A percentile compares a stretch with the other conserved stretches of the same genome.
Conservation (phyloP, 2,888 invertebrate species). For the Stramonita haemastoma region DNA sequence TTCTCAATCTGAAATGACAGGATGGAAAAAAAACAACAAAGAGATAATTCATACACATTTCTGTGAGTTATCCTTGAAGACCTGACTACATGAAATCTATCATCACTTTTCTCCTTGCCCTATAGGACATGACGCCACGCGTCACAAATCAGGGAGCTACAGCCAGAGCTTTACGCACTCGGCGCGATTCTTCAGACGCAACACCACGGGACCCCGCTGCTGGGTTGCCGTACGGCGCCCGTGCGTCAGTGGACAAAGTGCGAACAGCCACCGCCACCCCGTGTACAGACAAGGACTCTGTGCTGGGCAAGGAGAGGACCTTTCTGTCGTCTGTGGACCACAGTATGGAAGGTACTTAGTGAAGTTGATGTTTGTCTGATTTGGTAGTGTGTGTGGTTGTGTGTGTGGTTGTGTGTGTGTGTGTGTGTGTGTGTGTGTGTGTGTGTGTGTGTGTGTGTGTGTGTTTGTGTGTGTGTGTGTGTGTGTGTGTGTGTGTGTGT, state of each 20-base stretch:
- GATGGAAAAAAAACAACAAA: no score
- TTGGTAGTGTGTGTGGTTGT: background rate
- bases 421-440: background rate
- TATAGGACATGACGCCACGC: slow-evolving; percentile 22
- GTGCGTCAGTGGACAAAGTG: slow-evolving; percentile 3
- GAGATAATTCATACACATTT: no score
- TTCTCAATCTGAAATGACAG: background rate
- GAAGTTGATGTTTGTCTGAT: background rate
- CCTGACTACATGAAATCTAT: no score
- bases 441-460: background rate
- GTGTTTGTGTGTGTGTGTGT: background rate
- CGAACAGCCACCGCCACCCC: background rate
- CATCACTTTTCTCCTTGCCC: background rate
- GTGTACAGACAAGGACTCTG: slow-evolving; percentile 23
- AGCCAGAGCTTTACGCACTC: background rate
- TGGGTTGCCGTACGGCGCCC: background rate
- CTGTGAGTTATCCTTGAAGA: no score
- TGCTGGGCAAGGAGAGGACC: slow-evolving; percentile 24
- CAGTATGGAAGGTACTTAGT: slow-evolving; percentile 31
- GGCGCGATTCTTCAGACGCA: slow-evolving; percentile 8
- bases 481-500: background rate
- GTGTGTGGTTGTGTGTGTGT: background rate
- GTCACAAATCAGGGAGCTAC: background rate
- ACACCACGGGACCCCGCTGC: background rate
- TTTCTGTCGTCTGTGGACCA: slow-evolving; percentile 30